Evolutionary conservation across 64 coral and sea anemone species (phyloP), one percentile per base, ranked within the genome.

Genomic region (Pocillopora damicornis): DNA sequence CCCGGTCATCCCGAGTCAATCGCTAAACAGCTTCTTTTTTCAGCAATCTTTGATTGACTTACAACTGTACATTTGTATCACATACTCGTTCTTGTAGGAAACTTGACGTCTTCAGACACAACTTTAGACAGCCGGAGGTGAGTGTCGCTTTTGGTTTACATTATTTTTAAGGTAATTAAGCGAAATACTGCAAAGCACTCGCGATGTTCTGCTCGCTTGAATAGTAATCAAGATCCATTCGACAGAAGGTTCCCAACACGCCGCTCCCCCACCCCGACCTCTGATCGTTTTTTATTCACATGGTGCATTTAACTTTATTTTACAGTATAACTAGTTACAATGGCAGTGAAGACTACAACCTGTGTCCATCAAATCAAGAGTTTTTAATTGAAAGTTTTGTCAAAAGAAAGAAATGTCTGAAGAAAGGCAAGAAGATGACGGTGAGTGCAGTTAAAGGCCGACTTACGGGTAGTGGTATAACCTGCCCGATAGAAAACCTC

Each of bases 361-460:
- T 87, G 60, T 90, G 76, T 78, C 20, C 5, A 77, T 35, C 58
- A 79, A 61, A 93, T 16, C 76, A 67, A 9, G 91, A 78, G 38
- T 96, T 96, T 51, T 23, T 74, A 20, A 73, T 96, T 58, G 94
- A 96, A 96, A 91, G 94, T 17, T 93, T 90, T 17, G 37, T 97
- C 68, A 97, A 91, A 45, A 60, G 94, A 20, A 97, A 97, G 45
- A 97, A 97, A 63, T 87, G 88, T 71, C 25, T 97, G 73, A 86
- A 92, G 51, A 87, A 93, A 79, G 90, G 91, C 15, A 97, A 93
- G 57, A 97, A 97, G 45, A 59, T 97, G 75, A 77, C 94, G 65
- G 94, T 97, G 72, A 13, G 35, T 37, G 36, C 11, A 15, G 15
- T 74, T 42, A 60, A 14, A 62, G 45, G 13, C 9, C 0, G 0